A percentile compares a stretch with the other conserved stretches of the same genome.
Conservation (phyloP, 1,140 invertebrate species). For the Cataglyphis hispanica region DNA sequence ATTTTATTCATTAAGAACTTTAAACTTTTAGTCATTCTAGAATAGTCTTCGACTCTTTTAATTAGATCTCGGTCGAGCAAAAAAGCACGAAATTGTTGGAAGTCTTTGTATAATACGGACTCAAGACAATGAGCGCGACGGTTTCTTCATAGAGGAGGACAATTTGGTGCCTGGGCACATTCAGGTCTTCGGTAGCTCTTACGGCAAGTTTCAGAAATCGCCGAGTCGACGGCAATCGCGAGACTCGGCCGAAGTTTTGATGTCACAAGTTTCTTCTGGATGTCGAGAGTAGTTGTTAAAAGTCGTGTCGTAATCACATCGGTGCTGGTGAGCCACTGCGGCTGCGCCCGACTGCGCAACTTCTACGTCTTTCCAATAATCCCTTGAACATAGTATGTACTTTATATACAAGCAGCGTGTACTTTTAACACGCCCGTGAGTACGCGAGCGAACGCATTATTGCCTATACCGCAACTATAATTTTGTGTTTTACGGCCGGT, state of each 20-base stretch:
- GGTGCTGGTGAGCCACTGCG: conserved; percentile 53
- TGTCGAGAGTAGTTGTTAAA: conserved; percentile 75
- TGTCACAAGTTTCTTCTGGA: conserved; percentile 73
- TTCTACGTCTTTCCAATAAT: conserved; percentile 74
- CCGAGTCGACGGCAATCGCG: conserved; percentile 66
- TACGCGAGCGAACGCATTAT: conserved; percentile 59
- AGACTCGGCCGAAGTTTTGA: conserved; percentile 67
- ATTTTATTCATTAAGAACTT: neutral
- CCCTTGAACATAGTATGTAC: conserved; percentile 56
- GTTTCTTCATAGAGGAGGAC: conserved; percentile 49
- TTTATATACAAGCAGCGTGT: neutral
- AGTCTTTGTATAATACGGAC: neutral
- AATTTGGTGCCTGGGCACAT: conserved; percentile 43
- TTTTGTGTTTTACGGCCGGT: conserved; percentile 67
- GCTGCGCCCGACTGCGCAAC: conserved; percentile 71
- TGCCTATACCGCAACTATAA: conserved; percentile 70
- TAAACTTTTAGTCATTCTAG: neutral
- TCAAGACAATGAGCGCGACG: conserved; percentile 42
- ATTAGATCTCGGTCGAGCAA: neutral
- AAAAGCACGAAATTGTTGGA: neutral
- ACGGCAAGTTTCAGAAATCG: conserved; percentile 59
- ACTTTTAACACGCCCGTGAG: conserved; percentile 28
- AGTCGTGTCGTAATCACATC: conserved; percentile 74
- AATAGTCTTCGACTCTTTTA: neutral
- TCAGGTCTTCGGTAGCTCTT: conserved; percentile 26